phyloP scores from a whole-genome alignment of 2,888 invertebrate species.

The Zelleria hepariella region DNA sequence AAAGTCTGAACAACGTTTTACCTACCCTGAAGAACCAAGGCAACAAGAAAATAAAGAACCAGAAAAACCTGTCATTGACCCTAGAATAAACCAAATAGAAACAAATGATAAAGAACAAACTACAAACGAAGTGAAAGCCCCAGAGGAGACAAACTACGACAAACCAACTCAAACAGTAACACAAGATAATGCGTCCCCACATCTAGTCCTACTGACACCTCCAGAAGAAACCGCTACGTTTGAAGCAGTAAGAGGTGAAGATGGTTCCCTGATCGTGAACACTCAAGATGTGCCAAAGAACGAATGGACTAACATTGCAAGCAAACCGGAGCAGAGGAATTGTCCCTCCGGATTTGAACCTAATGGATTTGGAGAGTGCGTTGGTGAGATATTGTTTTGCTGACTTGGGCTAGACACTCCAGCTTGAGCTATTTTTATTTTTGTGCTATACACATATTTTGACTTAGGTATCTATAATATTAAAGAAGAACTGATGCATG shows the following conservation, averaged over 20 bases:
- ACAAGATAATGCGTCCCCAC: constrained; percentile 21
- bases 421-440: neutral
- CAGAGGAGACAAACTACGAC: constrained; percentile 15
- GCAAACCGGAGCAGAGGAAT: constrained; percentile 24
- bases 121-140: constrained; percentile 9
- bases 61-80: neutral
- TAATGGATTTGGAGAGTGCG: constrained; percentile 70
- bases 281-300: constrained; percentile 40
- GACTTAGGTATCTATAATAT: no score
- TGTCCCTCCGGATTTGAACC: constrained; percentile 69
- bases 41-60: neutral
- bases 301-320: constrained; percentile 38
- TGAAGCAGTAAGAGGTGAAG: constrained; percentile 27
- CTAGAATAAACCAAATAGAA: neutral
- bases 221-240: constrained; percentile 31
- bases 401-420: neutral
- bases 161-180: constrained; percentile 20
- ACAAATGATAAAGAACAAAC: neutral
- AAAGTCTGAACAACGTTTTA: neutral
- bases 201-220: constrained; percentile 28
- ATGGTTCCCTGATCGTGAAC: constrained; percentile 38
- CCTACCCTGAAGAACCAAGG: neutral
- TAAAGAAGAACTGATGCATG: no score
- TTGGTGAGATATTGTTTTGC: constrained; percentile 48
- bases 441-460: neutral